These are phyloP conservation scores for Fistularia tabacaria DNA, from an alignment of 2,797 vertebrate species.

Conservation along the genomic window DNA sequence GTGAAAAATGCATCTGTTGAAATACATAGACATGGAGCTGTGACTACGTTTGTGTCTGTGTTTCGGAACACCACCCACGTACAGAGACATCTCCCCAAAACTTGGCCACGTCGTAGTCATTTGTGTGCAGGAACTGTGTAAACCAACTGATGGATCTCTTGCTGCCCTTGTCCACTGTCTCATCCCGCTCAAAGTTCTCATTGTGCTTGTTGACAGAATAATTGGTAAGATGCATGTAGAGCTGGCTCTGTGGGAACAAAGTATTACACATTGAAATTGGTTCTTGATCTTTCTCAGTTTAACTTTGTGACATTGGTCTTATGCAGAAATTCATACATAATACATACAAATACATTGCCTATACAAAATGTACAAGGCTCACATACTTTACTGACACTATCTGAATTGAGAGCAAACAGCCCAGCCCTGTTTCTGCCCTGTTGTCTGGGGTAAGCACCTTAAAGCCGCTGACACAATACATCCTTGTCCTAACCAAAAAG, in stretches of 20 bases:
- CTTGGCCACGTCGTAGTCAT: constrained; percentile 91
- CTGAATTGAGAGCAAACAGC: constrained; percentile 21
- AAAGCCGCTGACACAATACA: constrained; percentile 13
- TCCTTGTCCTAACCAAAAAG: constrained; percentile 45
- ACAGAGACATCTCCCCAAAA: constrained; percentile 98
- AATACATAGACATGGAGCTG: not conserved
- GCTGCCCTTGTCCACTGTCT: constrained; percentile 95
- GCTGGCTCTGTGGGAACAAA: constrained; percentile 81
- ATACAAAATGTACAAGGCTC: too few relatives aligned
- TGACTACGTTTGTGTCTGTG: constrained; percentile 19
- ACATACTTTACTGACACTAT: constrained; percentile 19
- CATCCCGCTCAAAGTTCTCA: constrained; percentile 91
- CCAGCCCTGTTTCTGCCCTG: too few relatives aligned
- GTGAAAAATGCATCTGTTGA: constrained; percentile 10
- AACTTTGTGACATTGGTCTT: not conserved
- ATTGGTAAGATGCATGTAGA: constrained; percentile 98
- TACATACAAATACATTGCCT: too few relatives aligned
- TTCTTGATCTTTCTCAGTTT: not conserved
- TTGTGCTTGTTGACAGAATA: constrained; percentile 99
- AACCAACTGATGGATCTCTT: constrained; percentile 98
- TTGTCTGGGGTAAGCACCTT: too few relatives aligned
- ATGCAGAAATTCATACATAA: too few relatives aligned
- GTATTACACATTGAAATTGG: not conserved
- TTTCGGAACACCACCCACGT: constrained; percentile 62
- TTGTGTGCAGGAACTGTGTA: constrained; percentile 92